These are phyloP conservation scores for Diachrysia chrysitis DNA, from an alignment of 2,888 invertebrate genomes.

Conservation along the genomic window DNA sequence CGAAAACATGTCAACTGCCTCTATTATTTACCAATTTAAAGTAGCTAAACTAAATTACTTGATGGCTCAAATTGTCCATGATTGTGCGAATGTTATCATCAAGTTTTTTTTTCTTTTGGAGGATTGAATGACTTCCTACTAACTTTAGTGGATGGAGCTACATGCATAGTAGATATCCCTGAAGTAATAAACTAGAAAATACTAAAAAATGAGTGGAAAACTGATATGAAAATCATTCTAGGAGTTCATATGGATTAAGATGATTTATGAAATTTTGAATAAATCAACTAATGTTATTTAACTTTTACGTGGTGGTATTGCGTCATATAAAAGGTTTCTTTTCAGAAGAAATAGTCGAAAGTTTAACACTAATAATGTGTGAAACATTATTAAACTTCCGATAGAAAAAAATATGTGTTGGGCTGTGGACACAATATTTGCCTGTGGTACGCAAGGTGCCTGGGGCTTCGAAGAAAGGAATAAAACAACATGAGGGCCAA, in stretches of 20 bases:
- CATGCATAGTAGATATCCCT: neutral
- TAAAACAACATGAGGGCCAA: neutral
- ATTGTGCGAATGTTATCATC: no score
- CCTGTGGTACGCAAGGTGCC: neutral
- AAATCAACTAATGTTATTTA: neutral
- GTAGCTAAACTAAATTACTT: no score
- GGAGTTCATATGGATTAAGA: neutral
- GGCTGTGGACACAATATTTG: neutral
- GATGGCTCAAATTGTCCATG: no score
- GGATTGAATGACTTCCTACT: no score
- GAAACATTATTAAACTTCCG: neutral
- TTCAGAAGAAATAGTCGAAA: neutral
- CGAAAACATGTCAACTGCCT: no score
- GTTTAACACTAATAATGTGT: neutral
- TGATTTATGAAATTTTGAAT: no score
- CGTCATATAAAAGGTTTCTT: neutral
- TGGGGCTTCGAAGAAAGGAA: neutral
- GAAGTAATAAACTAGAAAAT: no score
- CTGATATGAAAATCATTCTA: no score
- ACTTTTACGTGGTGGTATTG: neutral
- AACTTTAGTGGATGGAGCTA: no score
- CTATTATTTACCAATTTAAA: no score
- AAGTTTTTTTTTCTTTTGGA: neutral
- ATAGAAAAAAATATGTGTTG: neutral
- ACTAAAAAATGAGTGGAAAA: no score